Percentiles rank a stretch among this genome's conserved stretches.
Evolutionary conservation across 64 coral and sea anemone species (phyloP).

Genomic region (Dendronephthya gigantea): DNA sequence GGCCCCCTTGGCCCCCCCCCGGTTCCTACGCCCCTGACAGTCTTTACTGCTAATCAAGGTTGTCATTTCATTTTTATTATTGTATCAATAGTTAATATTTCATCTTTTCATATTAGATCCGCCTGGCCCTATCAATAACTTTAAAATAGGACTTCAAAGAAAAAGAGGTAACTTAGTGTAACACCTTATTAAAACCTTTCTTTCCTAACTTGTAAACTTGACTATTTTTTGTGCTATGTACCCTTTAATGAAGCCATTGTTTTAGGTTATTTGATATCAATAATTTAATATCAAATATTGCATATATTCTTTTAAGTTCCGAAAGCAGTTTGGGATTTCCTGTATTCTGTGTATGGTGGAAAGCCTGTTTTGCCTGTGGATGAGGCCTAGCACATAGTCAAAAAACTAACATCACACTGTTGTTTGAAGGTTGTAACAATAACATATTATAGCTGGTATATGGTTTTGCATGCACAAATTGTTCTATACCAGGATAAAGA

Average conservation of each 20-base stretch:
- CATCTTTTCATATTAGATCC: conserved; percentile 46
- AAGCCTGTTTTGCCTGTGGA: conserved; percentile 46
- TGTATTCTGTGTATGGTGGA: conserved; percentile 73
- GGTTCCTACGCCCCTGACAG: too few relatives aligned
- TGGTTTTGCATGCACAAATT: too few relatives aligned
- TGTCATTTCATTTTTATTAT: too few relatives aligned
- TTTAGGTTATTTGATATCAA: neutral
- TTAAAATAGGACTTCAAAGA: conserved; percentile 62
- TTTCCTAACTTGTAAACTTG: too few relatives aligned
- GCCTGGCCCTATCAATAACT: conserved; percentile 81
- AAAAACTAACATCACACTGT: conserved; percentile 26
- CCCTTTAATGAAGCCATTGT: conserved; percentile 54
- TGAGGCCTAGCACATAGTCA: conserved; percentile 48
- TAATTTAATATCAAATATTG: neutral
- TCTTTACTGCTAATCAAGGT: too few relatives aligned
- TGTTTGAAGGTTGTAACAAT: neutral
- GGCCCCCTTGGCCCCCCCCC: too few relatives aligned
- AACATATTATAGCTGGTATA: too few relatives aligned
- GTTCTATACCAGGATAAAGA: too few relatives aligned
- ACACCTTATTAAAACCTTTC: too few relatives aligned
- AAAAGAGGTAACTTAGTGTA: conserved; percentile 47
- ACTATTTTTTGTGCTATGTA: too few relatives aligned
- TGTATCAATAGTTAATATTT: neutral
- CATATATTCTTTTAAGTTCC: conserved; percentile 53
- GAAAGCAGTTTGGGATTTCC: conserved; percentile 60